Evolutionary conservation across 2,113 vertebrate species (phyloP), one percentile per base, ranked within the genome.

Genomic region (Chionomys nivalis): DNA sequence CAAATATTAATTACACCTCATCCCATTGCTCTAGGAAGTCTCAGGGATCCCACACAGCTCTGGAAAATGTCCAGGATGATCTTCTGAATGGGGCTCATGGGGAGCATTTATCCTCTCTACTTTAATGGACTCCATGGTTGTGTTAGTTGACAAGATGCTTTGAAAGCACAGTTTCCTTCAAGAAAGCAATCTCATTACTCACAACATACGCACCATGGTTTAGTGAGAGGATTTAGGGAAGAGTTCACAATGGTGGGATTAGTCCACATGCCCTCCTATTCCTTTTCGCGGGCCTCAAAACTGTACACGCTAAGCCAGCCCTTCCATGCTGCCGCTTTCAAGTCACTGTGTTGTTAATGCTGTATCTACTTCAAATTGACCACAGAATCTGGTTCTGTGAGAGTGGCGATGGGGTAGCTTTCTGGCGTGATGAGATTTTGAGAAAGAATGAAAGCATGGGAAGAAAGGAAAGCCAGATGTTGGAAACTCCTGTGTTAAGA

Each of bases 151-250:
- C 52, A 42, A 81, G 49, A 95, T 78, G 23, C 52, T 94, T 66
- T 88, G 42, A 81, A 76, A 85, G 63, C 58, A 85, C 44, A 73
- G n/a, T 44, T 95, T 39, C 42, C n/a, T 87, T 92, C 66, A 26
- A 95, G 86, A 55, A 91, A 90, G 31, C 3, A 44, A 33, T 85
- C 89, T 75, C 7, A 78, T 17, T 81, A 75, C 4, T 19, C 47
- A 33, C 14, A 5, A 17, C 73, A 76, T 88, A 21, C 36, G 82
- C 36, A 33, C 42, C 0, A 58, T 39, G 39, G 81, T 55, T 93
- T 65, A 42, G 44, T 72, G 42, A 87, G 66, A 33, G 73, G 19
- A 72, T 21, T 73, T 36, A 72, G 72, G 33, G 87, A 90, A n/a
- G 23, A 83, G 70, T 33, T 91, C 44, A 2, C 33, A 44, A 61